A percentile compares a stretch with the other conserved stretches of the same genome.
phyloP scores from a whole-genome alignment of 1,140 invertebrate species.

The Cheumatopsyche charites region DNA sequence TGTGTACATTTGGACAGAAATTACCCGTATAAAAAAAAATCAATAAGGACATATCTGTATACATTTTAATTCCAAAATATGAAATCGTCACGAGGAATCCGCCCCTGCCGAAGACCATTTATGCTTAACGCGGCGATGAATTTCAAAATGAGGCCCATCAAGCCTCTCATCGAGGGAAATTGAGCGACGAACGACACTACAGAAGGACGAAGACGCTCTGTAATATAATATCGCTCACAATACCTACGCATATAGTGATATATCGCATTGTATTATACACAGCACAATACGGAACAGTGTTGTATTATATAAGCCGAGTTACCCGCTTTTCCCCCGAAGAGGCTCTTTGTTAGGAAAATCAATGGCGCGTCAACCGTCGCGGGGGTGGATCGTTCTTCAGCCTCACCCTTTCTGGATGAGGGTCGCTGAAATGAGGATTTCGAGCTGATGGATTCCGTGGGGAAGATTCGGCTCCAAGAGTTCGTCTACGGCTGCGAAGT shows the following conservation, averaged over 20 bases:
- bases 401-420: background rate
- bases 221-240: too few relatives aligned
- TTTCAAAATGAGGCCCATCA: slow-evolving; percentile 50
- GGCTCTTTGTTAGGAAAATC: slow-evolving; percentile 49
- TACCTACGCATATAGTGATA: too few relatives aligned
- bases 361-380: slow-evolving; percentile 39
- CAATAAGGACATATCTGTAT: too few relatives aligned
- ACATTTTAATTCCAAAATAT: too few relatives aligned
- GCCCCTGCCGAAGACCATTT: slow-evolving; percentile 30
- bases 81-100: slow-evolving; percentile 20
- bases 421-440: too few relatives aligned
- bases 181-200: slow-evolving; percentile 43
- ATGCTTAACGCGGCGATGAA: slow-evolving; percentile 48
- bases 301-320: slow-evolving; percentile 14
- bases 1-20: too few relatives aligned
- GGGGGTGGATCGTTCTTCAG: slow-evolving; percentile 13
- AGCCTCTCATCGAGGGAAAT: slow-evolving; percentile 47
- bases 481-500: too few relatives aligned
- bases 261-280: too few relatives aligned
- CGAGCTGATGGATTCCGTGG: too few relatives aligned
- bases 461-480: too few relatives aligned
- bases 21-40: too few relatives aligned
- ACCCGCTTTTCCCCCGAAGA: background rate
- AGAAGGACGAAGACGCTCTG: background rate
- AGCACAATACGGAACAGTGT: background rate